A percentile compares a stretch with the other conserved stretches of the same genome.
phyloP scores from a whole-genome alignment of 2,113 vertebrate species.

The Gasterosteus aculeatus region DNA sequence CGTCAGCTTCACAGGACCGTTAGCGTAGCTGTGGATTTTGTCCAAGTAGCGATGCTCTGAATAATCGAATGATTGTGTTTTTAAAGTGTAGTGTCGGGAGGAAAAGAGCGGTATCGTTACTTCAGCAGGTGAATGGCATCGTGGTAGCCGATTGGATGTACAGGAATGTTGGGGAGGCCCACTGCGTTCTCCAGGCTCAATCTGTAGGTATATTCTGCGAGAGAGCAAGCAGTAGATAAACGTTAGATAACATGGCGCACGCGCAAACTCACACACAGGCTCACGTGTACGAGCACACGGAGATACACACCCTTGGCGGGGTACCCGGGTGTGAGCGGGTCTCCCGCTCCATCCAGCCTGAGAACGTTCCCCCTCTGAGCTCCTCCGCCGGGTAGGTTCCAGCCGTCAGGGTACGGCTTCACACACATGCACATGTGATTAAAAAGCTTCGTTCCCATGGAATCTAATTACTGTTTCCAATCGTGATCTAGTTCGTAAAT shows the following conservation, averaged over 20 bases:
- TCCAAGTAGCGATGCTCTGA: neutral
- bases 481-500: neutral
- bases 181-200: slow-evolving; percentile 82
- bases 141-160: slow-evolving; percentile 93
- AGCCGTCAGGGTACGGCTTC: slow-evolving; percentile 88
- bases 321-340: slow-evolving; percentile 95
- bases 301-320: slow-evolving; percentile 90
- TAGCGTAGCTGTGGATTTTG: neutral
- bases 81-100: neutral
- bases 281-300: neutral
- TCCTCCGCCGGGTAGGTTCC: slow-evolving; percentile 91
- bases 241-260: slow-evolving; percentile 3
- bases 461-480: neutral
- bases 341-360: slow-evolving; percentile 92
- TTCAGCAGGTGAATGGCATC: slow-evolving; percentile 88
- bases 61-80: neutral
- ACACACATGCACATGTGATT: slow-evolving; percentile 56
- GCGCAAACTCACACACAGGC: neutral
- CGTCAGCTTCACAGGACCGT: neutral
- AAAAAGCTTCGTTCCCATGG: neutral
- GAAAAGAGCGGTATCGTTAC: slow-evolving; percentile 63
- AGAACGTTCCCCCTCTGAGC: slow-evolving; percentile 95
- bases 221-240: slow-evolving; percentile 24
- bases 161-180: slow-evolving; percentile 92
- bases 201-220: slow-evolving; percentile 90